Conservation (phyloP, 2,113 vertebrate genomes). For the Suncus etruscus region DNA sequence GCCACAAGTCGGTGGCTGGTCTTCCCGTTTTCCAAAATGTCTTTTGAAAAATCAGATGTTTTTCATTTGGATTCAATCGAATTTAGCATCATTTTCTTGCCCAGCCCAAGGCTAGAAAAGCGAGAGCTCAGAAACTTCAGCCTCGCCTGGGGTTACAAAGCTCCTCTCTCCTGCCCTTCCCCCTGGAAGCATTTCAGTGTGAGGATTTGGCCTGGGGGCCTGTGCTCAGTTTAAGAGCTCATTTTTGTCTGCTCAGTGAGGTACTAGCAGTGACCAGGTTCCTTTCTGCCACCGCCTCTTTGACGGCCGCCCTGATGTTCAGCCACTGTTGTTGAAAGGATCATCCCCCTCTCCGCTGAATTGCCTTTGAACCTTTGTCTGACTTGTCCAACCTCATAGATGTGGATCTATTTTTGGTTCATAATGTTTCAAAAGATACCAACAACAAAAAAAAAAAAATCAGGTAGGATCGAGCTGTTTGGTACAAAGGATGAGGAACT, state of each 20-base stretch:
- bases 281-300: not conserved
- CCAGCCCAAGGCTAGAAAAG: not conserved
- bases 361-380: not conserved
- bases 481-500: not conserved
- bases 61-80: conserved; percentile 19
- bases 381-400: not conserved
- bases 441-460: not conserved
- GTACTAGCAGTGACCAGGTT: not conserved
- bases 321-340: not conserved
- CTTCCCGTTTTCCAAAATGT: conserved; percentile 17
- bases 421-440: not conserved
- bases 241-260: not conserved
- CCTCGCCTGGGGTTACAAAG: not conserved
- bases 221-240: not conserved
- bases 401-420: not conserved
- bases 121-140: not conserved
- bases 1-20: not conserved
- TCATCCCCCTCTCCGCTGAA: not conserved
- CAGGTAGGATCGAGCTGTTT: not conserved
- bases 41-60: conserved; percentile 22
- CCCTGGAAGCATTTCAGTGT: conserved; percentile 12
- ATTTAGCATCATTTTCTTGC: not conserved
- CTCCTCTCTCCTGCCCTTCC: not conserved
- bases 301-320: not conserved
- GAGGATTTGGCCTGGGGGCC: not conserved